Evolutionary conservation across 1,140 invertebrate genomes (phyloP).

Genomic region (Lordiphosa mommai): DNA sequence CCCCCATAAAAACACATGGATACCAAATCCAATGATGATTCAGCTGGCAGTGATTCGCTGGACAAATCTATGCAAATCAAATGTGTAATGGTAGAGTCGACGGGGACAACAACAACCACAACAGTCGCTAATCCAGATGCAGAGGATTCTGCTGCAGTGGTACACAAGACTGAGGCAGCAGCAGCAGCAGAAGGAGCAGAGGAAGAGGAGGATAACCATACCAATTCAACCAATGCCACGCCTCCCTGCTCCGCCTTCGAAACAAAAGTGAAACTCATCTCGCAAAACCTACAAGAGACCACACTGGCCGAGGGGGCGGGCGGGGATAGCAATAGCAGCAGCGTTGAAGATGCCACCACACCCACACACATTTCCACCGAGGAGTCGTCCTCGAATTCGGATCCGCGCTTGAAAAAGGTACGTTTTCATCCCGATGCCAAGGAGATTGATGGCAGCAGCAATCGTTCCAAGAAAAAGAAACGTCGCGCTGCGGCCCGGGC

Average conservation of each 20-base stretch:
- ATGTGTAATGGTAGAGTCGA: conserved; percentile 68
- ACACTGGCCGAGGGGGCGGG: conserved; percentile 51
- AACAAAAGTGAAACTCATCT: conserved; percentile 70
- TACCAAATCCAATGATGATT: conserved; percentile 71
- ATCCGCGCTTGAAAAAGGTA: conserved; percentile 55
- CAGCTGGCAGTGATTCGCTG: conserved; percentile 65
- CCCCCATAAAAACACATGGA: conserved; percentile 45
- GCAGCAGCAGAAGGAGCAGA: conserved; percentile 12
- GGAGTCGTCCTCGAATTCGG: conserved; percentile 22
- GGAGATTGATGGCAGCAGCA: conserved; percentile 64
- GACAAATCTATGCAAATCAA: conserved; percentile 75
- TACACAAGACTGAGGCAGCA: conserved; percentile 36
- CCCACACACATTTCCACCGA: conserved; percentile 25
- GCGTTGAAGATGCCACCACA: conserved; percentile 18
- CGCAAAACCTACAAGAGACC: conserved; percentile 71
- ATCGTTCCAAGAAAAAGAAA: conserved; percentile 64
- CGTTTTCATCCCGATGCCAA: conserved; percentile 71
- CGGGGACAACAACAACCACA: conserved; percentile 15
- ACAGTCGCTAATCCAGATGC: conserved; percentile 30
- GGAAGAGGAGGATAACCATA: conserved; percentile 7
- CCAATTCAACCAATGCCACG: conserved; percentile 8
- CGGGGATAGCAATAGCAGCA: conserved; percentile 18
- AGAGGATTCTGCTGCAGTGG: conserved; percentile 44
- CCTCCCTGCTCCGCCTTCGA: conserved; percentile 59
- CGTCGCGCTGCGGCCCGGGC: conserved; percentile 19